Conservation (phyloP, 2,888 invertebrate genomes). For the Gisinianus flammeolus region DNA sequence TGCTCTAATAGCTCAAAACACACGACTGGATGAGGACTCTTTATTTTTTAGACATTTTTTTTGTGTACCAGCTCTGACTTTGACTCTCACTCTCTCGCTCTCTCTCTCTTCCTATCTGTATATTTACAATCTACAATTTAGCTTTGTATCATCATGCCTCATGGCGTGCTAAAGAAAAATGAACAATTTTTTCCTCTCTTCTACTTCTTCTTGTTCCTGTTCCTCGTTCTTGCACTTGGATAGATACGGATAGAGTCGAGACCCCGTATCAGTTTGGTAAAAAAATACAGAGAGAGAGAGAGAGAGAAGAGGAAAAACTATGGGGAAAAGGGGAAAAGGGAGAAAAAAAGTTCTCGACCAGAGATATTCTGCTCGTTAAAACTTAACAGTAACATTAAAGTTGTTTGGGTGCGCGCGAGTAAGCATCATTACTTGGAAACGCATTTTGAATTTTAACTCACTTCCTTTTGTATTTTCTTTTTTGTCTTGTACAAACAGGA, state of each 20-base stretch:
- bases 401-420: not conserved
- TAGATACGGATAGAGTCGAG: too few species aligned
- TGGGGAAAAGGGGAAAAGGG: not conserved
- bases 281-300: too few species aligned
- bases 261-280: too few species aligned
- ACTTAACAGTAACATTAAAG: constrained; percentile 2
- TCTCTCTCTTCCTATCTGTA: not conserved
- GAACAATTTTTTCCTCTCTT: not conserved
- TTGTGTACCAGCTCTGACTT: too few species aligned
- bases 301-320: not conserved
- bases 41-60: constrained; percentile 15
- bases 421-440: constrained; percentile 23
- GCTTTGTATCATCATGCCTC: constrained; percentile 24
- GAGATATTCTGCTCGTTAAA: constrained; percentile 18
- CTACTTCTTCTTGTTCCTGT: not conserved
- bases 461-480: constrained; percentile 21
- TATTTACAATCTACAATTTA: constrained; percentile 19
- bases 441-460: constrained; percentile 28
- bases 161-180: constrained; percentile 15
- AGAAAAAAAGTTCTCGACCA: not conserved
- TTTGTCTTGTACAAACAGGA: not conserved
- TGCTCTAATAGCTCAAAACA: not conserved
- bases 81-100: too few species aligned
- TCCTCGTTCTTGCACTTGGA: not conserved
- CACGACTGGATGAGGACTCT: constrained; percentile 9